phyloP scores from a whole-genome alignment of 2,888 invertebrate species.

The Drepana falcataria region DNA sequence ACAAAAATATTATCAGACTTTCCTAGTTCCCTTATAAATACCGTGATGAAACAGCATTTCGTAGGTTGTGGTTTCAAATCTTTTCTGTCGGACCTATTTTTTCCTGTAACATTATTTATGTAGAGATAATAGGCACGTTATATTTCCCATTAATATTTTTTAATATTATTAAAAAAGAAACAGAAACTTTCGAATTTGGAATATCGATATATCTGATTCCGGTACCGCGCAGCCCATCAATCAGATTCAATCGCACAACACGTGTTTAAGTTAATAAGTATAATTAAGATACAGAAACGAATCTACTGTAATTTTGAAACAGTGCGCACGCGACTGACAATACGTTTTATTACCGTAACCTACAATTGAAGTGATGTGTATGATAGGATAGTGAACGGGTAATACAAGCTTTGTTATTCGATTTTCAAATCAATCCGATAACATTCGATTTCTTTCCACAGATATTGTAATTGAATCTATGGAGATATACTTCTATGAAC shows the following conservation, averaged over 20 bases:
- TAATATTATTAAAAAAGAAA: too few relatives aligned
- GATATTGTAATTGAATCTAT: too few relatives aligned
- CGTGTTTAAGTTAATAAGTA: constrained; percentile 59
- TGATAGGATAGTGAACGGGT: constrained; percentile 12
- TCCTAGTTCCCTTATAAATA: too few relatives aligned
- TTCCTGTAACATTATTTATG: too few relatives aligned
- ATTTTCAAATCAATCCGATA: not conserved
- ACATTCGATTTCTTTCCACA: too few relatives aligned
- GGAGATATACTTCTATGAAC: too few relatives aligned
- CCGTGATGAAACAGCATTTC: too few relatives aligned
- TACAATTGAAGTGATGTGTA: constrained; percentile 22
- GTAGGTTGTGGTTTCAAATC: too few relatives aligned
- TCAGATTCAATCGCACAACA: constrained; percentile 40
- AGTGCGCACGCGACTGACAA: constrained; percentile 53
- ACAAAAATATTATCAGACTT: too few relatives aligned
- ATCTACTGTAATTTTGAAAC: constrained; percentile 42
- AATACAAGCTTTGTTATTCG: constrained; percentile 3
- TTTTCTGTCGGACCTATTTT: too few relatives aligned
- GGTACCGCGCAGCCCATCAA: constrained; percentile 22
- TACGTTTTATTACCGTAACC: constrained; percentile 17
- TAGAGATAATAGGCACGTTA: too few relatives aligned
- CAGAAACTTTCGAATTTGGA: not conserved
- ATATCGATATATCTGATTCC: constrained; percentile 10
- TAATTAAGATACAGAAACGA: constrained; percentile 57
- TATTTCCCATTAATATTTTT: too few relatives aligned